Base-by-base conservation (phyloP, 2,797 vertebrate genomes). In the Pantherophis vulpinus region DNA sequence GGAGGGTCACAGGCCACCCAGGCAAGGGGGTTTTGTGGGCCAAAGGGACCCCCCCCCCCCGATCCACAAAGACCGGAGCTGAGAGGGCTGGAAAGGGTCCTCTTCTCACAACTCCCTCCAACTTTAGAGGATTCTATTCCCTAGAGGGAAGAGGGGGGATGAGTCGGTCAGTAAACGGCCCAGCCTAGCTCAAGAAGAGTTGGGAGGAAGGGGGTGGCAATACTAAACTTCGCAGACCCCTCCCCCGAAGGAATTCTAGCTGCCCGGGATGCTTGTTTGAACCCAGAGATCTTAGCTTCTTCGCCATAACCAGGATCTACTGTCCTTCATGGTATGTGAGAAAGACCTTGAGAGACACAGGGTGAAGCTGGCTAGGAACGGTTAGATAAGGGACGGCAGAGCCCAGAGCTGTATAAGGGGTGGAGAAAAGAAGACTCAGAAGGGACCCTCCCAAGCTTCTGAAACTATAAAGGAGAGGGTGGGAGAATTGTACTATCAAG, bases 161-260 rank as follows among this genome's bases (percentile, higher is more conserved):
- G 60, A 9, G 29, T 18, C 0, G 32, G 51, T 13, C 16, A 10
- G 16, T 20, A 29, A 32, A 0, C 0, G 10, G 20, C 8, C 55
- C 27, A 1, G 29, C 13, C 7, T 54, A 0, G n/a, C 42, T 74
- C 12, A 4, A 18, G 63, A 14, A 16, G 8, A 16, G 87, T 1
- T 13, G 47, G 47, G 61, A 56, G 16, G 20, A n/a, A 27, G 25
- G 16, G 6, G 66, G 13, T 47, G 20, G 12, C 16, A 20, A 42
- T 37, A 29, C 12, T 59, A 4, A 60, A n/a, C 25, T 47, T 47
- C 1, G 0, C 32, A 10, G 18, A 47, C 47, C 37, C 47, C 5
- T 10, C 32, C 27, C 42, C 3, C 3, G 70, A 23, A 47, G 86
- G 23, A 70, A 13, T 66, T 5, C 16, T 2, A 51, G 42, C 14